phyloP scores from a whole-genome alignment of 2,797 vertebrate species.

The Paratrypauchen microcephalus region DNA sequence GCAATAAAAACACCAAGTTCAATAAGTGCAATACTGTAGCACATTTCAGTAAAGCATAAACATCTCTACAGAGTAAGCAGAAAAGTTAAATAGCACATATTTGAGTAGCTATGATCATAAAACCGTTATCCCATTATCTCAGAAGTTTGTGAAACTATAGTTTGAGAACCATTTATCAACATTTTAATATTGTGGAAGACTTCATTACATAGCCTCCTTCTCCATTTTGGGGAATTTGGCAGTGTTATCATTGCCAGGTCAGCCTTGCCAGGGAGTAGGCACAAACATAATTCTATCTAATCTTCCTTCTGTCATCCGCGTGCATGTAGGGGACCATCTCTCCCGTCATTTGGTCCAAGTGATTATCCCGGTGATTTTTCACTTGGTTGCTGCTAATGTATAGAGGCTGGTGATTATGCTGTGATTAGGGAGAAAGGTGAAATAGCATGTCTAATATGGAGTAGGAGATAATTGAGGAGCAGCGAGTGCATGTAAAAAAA shows the following conservation, averaged over 20 bases:
- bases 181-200: slow-evolving; percentile 37
- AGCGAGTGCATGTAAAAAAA: slow-evolving; percentile 52
- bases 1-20: too few relatives aligned
- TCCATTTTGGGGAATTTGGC: slow-evolving; percentile 50
- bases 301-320: slow-evolving; percentile 74
- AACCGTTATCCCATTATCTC: not conserved
- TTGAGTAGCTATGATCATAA: not conserved
- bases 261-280: slow-evolving; percentile 71
- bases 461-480: slow-evolving; percentile 73
- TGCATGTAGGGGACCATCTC: slow-evolving; percentile 70
- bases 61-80: too few relatives aligned
- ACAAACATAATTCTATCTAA: slow-evolving; percentile 78
- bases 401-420: slow-evolving; percentile 73
- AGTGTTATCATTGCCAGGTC: slow-evolving; percentile 68
- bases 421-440: slow-evolving; percentile 76
- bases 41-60: too few relatives aligned
- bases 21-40: too few relatives aligned
- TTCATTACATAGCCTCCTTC: slow-evolving; percentile 42
- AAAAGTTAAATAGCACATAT: too few relatives aligned
- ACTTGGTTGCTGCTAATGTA: slow-evolving; percentile 77
- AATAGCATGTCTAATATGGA: slow-evolving; percentile 74
- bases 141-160: slow-evolving; percentile 1
- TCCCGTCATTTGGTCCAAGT: slow-evolving; percentile 72
- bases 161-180: slow-evolving; percentile 9
- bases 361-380: slow-evolving; percentile 77